A percentile compares a stretch with the other conserved stretches of the same genome.
Conservation (phyloP, 2,888 invertebrate species). For the Strigamia crassipes region DNA sequence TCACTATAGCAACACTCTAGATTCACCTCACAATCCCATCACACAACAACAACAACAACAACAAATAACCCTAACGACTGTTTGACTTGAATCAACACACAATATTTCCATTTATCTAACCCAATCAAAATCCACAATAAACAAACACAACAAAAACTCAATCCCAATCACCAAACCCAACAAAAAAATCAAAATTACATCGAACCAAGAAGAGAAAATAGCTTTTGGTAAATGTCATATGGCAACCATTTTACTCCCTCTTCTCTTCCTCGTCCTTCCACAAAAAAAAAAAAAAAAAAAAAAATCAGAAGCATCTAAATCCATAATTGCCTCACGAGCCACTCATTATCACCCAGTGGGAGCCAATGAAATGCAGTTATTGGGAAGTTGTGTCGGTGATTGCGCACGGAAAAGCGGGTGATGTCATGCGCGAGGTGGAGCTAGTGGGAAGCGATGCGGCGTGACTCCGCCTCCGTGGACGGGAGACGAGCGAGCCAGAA, state of each 20-base stretch:
- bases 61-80: no score
- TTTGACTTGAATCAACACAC: no score
- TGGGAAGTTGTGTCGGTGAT: neutral
- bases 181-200: neutral
- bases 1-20: no score
- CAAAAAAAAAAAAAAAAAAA: neutral
- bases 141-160: no score
- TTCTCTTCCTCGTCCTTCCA: neutral
- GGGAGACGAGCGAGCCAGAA: neutral
- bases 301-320: neutral
- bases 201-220: neutral
- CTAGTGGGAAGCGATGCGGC: neutral
- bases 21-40: no score
- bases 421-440: neutral
- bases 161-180: no score
- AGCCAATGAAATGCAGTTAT: neutral
- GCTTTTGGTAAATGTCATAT: neutral
- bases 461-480: neutral
- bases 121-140: no score
- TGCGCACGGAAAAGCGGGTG: neutral
- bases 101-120: no score
- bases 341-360: neutral
- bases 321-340: conserved; percentile 30
- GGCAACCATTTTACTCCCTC: conserved; percentile 13
- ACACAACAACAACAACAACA: no score